Conservation (phyloP, 2,888 invertebrate species). For the Heliconius erato region DNA sequence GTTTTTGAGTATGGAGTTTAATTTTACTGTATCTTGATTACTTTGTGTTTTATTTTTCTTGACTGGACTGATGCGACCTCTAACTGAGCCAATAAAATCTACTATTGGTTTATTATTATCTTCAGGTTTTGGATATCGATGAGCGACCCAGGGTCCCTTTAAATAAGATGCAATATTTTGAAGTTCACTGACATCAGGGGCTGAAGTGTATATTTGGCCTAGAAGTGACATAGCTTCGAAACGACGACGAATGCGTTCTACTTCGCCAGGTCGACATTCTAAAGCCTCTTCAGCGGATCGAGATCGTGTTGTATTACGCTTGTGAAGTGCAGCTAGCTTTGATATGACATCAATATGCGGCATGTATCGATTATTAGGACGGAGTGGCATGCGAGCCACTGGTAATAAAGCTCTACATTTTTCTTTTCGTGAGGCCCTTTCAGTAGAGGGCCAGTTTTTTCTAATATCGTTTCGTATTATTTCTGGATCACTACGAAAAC, state of each 20-base stretch:
- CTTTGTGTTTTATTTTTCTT: conserved; percentile 77
- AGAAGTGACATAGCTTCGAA: conserved; percentile 90
- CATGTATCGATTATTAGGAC: conserved; percentile 91
- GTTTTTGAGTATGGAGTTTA: conserved; percentile 80
- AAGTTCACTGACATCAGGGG: conserved; percentile 91
- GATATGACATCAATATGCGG: conserved; percentile 96
- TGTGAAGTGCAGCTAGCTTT: conserved; percentile 90
- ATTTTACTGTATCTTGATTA: conserved; percentile 74
- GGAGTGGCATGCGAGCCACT: conserved; percentile 87
- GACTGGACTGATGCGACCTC: conserved; percentile 71
- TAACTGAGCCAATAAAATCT: conserved; percentile 66
- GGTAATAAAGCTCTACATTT: conserved; percentile 85
- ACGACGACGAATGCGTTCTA: conserved; percentile 89
- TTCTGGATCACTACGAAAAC: conserved; percentile 93
- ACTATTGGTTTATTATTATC: conserved; percentile 89
- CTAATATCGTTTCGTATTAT: conserved; percentile 87
- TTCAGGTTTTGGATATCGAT: conserved; percentile 89
- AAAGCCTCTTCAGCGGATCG: conserved; percentile 81
- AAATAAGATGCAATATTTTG: conserved; percentile 92
- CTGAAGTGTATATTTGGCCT: conserved; percentile 92
- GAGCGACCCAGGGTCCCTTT: conserved; percentile 92
- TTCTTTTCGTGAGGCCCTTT: conserved; percentile 68
- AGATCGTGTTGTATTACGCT: conserved; percentile 78
- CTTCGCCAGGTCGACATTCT: conserved; percentile 88
- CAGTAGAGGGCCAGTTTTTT: conserved; percentile 80